Base-by-base conservation (phyloP, 2,888 invertebrate species). In the Phasia obesa region DNA sequence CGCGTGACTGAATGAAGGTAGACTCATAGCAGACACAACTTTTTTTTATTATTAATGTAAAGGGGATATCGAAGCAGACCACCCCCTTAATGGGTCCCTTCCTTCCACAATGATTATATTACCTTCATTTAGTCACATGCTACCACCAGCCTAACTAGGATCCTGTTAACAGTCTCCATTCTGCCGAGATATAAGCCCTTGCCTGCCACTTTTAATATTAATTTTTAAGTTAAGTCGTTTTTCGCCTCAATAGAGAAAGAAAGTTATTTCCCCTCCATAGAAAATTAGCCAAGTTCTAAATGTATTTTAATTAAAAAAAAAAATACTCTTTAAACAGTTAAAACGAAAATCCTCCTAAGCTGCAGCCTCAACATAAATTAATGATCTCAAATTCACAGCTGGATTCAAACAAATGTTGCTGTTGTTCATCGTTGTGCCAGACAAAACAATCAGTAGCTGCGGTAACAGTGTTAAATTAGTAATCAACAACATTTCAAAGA, bases 401-500 rank as follows among this genome's bases (percentile, higher is more conserved):
- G 60, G 77, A 77, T 21, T 55, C 27, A 19, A 7, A 25, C 31
- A 57, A 57, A 38, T 23, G 44, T 35, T 62, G 13, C 9, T 69
- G 44, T 19, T 42, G 38, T 6, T 17, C 23, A 0, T 23, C 9
- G 23, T 25, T 9, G 47, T 23, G 51, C 25, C 38, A 44, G 15
- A 42, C 31, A 55, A 75, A 67, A 59, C 57, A 67, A 60, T 80
- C 79, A 69, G 73, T 49, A 81, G 55, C 73, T 62, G 62, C 51
- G 65, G 25, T 25, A 81, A 75, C 65, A 71, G 75, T 76, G 81
- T 76, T 70, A 81, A 75, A 70, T 75, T 51, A 70, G 51, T 69
- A 64, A 76, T 70, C 75, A 81, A 76, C 81, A 81, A 70, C 67
- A 74, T 67, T 74, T 67, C 67, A 74, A 74, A 35, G 23, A 59